Percentiles rank a stretch among this genome's conserved stretches.
Evolutionary conservation across 2,888 invertebrate species (phyloP).

Genomic region (Tiliacea aurago): DNA sequence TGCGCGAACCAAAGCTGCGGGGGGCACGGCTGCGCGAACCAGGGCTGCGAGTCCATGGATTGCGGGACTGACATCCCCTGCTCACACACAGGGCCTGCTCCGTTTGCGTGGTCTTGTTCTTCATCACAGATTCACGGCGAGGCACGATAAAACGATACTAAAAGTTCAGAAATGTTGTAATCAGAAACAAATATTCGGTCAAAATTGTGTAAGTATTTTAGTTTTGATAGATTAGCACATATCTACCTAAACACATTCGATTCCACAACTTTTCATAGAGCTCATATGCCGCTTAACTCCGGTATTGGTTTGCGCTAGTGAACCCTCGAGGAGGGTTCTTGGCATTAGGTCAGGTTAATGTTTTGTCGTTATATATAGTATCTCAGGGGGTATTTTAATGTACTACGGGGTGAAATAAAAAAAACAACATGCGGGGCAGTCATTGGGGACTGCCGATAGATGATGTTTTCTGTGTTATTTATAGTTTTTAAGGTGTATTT

Average conservation of each 20-base stretch:
- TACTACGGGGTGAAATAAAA: neutral
- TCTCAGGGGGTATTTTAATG: neutral
- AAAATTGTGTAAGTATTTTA: neutral
- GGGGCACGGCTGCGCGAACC: neutral
- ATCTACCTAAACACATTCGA: neutral
- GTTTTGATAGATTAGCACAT: neutral
- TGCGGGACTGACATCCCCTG: conserved; percentile 40
- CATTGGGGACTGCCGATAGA: too few species aligned
- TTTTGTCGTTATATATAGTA: neutral
- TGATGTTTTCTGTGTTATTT: too few species aligned
- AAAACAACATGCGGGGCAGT: too few species aligned
- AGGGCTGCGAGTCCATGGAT: neutral
- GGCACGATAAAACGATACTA: conserved; percentile 46
- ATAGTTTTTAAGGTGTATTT: too few species aligned
- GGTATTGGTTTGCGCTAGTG: too few species aligned
- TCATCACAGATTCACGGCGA: conserved; percentile 42
- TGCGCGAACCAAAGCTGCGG: too few species aligned
- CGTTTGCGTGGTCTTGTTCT: conserved; percentile 62
- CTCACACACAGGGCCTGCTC: conserved; percentile 25
- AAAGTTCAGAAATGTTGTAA: conserved; percentile 21
- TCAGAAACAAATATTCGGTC: neutral
- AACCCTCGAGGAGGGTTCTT: neutral
- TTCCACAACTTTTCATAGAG: neutral
- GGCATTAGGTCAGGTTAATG: neutral
- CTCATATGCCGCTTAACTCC: too few species aligned